Evolutionary conservation across 2,888 invertebrate species (phyloP).

Genomic region (Clepsis dumicolana): DNA sequence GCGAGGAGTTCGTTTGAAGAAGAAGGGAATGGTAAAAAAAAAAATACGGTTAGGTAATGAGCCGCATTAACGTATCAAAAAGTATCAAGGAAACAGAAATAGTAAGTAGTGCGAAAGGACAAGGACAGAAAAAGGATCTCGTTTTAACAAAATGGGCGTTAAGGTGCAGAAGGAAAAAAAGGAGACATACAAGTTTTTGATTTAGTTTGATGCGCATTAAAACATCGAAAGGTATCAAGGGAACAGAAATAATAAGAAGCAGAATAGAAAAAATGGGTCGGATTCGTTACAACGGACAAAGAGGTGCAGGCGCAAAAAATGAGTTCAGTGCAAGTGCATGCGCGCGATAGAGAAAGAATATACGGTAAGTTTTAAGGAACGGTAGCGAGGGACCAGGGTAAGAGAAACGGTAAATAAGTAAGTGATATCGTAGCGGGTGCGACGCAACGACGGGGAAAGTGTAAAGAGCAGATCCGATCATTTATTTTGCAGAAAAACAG

Average conservation of each 20-base stretch:
- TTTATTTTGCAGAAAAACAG: constrained; percentile 16
- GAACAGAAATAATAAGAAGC: background rate
- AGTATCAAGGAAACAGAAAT: constrained; percentile 6
- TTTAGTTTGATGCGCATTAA: constrained; percentile 12
- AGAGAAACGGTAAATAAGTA: constrained; percentile 17
- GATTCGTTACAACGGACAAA: constrained; percentile 5
- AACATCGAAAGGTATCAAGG: background rate
- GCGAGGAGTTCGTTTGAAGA: background rate
- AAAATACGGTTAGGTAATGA: background rate
- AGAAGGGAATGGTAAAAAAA: background rate
- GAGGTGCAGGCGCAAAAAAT: constrained; percentile 19
- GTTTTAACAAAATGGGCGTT: background rate
- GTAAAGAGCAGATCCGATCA: constrained; percentile 20
- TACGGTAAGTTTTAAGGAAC: constrained; percentile 12
- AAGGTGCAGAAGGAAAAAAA: background rate
- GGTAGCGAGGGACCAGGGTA: constrained; percentile 8
- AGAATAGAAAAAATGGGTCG: constrained; percentile 13
- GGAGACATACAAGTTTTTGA: background rate
- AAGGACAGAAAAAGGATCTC: background rate
- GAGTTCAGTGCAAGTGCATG: background rate
- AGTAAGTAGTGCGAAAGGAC: background rate
- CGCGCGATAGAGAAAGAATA: constrained; percentile 13
- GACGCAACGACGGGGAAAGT: background rate
- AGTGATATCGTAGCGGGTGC: background rate
- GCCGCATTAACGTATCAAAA: constrained; percentile 5